Conservation (phyloP, 2,888 invertebrate genomes). For the Griposia aprilina region DNA sequence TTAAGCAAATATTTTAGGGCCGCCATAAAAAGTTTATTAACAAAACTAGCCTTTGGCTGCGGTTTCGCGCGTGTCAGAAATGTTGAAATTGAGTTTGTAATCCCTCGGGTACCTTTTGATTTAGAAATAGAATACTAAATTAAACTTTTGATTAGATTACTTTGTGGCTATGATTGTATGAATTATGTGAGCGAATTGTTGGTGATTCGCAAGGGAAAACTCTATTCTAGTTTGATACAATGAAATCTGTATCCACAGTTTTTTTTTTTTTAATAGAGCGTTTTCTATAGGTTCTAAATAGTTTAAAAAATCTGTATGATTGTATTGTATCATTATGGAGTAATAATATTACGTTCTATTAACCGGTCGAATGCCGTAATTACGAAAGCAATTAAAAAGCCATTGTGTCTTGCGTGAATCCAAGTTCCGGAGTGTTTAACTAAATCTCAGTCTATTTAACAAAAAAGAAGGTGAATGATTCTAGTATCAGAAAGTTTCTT, state of each 20-base stretch:
- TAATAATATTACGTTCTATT: not conserved
- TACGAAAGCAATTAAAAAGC: no score
- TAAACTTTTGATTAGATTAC: slow-evolving; percentile 40
- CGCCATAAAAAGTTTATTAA: slow-evolving; percentile 58
- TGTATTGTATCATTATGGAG: not conserved
- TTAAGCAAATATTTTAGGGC: slow-evolving; percentile 56
- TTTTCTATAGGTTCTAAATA: no score
- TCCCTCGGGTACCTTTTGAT: slow-evolving; percentile 37
- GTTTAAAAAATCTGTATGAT: no score
- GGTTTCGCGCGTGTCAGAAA: slow-evolving; percentile 44
- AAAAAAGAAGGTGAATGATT: not conserved
- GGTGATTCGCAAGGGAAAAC: slow-evolving; percentile 13
- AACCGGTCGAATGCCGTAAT: no score
- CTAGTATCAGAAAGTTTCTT: not conserved
- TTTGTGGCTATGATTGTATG: not conserved
- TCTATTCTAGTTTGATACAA: not conserved
- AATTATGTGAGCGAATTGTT: slow-evolving; percentile 8
- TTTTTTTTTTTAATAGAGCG: no score
- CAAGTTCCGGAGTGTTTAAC: no score
- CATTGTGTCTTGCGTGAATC: no score
- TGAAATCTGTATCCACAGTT: not conserved
- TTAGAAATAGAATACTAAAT: slow-evolving; percentile 44
- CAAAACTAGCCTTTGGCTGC: slow-evolving; percentile 40
- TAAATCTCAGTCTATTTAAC: no score
- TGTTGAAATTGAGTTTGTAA: slow-evolving; percentile 49